These are phyloP conservation scores for Trichogramma pretiosum DNA, from an alignment of 1,140 invertebrate genomes.

Conservation along the genomic window DNA sequence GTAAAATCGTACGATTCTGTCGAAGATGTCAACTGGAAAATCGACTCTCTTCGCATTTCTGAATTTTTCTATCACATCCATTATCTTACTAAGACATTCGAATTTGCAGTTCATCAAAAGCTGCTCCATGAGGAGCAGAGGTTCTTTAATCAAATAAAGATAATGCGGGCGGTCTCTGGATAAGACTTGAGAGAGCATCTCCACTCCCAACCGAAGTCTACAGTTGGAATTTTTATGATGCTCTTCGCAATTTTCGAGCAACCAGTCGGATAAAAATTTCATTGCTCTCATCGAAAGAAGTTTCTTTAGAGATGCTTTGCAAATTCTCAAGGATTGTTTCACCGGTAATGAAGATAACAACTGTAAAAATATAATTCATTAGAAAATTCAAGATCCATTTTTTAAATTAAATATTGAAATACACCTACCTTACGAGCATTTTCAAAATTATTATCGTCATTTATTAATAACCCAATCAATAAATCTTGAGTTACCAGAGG, in stretches of 20 bases:
- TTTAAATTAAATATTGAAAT: conserved; percentile 22
- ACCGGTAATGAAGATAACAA: conserved; percentile 46
- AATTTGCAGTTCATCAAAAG: conserved; percentile 68
- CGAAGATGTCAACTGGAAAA: conserved; percentile 49
- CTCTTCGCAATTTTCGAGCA: conserved; percentile 41
- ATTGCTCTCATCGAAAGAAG: conserved; percentile 54
- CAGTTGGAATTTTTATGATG: conserved; percentile 43
- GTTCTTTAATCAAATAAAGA: conserved; percentile 56
- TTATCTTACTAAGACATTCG: conserved; percentile 52
- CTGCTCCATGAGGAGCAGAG: conserved; percentile 63
- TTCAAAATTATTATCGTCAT: conserved; percentile 28
- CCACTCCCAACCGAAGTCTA: conserved; percentile 49
- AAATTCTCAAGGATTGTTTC: conserved; percentile 49
- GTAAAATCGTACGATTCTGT: conserved; percentile 59
- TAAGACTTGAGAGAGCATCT: conserved; percentile 53
- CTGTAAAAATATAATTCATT: conserved; percentile 24
- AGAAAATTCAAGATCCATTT: neutral
- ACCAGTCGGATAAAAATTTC: conserved; percentile 53
- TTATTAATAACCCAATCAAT: conserved; percentile 32
- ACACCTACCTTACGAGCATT: conserved; percentile 29
- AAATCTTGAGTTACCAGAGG: conserved; percentile 30
- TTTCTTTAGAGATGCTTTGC: conserved; percentile 53
- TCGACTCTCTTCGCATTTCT: conserved; percentile 20
- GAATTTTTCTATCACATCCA: conserved; percentile 31
- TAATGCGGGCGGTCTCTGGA: conserved; percentile 47